Evolutionary conservation across 2,888 invertebrate species (phyloP).

Genomic region (Eucera pruinosa): DNA sequence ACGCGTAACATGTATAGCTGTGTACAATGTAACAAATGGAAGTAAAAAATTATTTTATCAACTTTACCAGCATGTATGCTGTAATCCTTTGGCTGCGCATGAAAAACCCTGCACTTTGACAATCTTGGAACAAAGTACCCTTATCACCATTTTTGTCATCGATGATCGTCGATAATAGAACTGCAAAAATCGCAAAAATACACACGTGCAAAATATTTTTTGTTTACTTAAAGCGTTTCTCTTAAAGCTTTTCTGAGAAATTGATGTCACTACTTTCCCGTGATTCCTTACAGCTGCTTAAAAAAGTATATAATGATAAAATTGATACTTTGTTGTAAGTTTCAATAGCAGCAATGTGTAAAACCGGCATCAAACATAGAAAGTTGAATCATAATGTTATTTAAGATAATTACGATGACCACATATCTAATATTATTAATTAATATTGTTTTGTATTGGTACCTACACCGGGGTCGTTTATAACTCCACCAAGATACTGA

Average conservation of each 20-base stretch:
- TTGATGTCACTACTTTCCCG: neutral
- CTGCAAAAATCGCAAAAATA: constrained; percentile 41
- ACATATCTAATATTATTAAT: too few species aligned
- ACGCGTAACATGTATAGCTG: too few species aligned
- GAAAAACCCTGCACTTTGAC: neutral
- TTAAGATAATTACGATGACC: neutral
- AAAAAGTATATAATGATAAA: constrained; percentile 28
- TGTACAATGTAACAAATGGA: constrained; percentile 33
- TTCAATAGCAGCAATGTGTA: neutral
- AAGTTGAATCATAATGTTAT: neutral
- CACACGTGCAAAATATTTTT: constrained; percentile 43
- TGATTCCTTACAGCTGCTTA: constrained; percentile 14
- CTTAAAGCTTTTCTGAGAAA: neutral
- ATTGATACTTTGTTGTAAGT: constrained; percentile 19
- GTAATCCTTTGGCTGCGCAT: constrained; percentile 10
- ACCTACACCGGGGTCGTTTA: too few species aligned
- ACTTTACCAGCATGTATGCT: neutral
- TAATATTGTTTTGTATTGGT: too few species aligned
- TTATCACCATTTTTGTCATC: constrained; percentile 27
- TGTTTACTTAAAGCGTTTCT: neutral
- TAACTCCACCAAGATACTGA: too few species aligned
- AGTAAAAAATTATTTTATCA: constrained; percentile 40
- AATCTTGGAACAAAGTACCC: neutral
- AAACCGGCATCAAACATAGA: neutral
- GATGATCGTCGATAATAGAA: constrained; percentile 21